Conservation (phyloP, 1,140 invertebrate genomes). For the Zaprionus camerounensis region DNA sequence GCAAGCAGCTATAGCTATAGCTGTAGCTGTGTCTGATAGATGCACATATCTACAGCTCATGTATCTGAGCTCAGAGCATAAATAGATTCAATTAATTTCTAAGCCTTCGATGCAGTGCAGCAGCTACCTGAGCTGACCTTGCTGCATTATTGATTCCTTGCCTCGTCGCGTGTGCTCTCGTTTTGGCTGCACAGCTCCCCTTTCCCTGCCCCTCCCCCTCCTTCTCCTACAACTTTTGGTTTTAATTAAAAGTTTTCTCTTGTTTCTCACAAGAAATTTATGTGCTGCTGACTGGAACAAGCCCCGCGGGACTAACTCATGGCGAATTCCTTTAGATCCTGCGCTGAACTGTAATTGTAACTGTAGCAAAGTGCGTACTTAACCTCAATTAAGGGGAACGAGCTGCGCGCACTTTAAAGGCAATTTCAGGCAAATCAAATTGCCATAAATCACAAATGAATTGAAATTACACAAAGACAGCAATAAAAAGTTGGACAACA, state of each 20-base stretch:
- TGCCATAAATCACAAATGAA: conserved; percentile 62
- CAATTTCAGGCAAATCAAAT: conserved; percentile 45
- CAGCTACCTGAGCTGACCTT: conserved; percentile 1
- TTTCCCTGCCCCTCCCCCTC: not conserved
- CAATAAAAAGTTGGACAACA: conserved; percentile 32
- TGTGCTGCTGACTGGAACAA: not conserved
- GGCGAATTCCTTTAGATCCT: not conserved
- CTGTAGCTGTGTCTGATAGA: not conserved
- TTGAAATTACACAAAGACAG: conserved; percentile 34
- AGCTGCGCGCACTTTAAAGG: conserved; percentile 8
- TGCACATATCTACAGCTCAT: not conserved
- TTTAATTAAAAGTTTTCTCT: conserved; percentile 70
- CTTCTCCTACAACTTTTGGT: conserved; percentile 24
- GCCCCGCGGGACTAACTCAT: not conserved
- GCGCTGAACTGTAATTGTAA: not conserved
- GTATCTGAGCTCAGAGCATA: conserved; percentile 4
- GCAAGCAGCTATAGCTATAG: not conserved
- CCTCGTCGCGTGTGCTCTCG: not conserved
- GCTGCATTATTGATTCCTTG: not conserved
- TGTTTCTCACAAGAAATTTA: conserved; percentile 36
- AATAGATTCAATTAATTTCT: conserved; percentile 57
- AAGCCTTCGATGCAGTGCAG: not conserved
- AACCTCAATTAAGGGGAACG: conserved; percentile 20
- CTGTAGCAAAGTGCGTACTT: not conserved
- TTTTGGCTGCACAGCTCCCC: not conserved